Percentiles rank a stretch among this genome's conserved stretches.
These are phyloP conservation scores for Digitonthophagus gazella DNA, from an alignment of 2,888 invertebrate species.

Conservation along the genomic window DNA sequence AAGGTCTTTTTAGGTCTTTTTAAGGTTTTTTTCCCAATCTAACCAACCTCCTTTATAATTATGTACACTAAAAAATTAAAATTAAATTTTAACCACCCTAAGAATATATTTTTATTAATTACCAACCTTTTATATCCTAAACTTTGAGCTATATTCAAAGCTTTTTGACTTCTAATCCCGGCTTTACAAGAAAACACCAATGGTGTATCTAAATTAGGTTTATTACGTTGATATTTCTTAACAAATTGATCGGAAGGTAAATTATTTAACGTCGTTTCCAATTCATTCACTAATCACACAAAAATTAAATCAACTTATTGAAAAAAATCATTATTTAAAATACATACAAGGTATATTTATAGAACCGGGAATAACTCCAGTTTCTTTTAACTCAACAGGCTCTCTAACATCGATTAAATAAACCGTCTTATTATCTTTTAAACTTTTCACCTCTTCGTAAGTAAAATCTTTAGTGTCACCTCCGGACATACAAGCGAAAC, in stretches of 20 bases:
- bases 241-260: conserved; percentile 54
- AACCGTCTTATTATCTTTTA: conserved; percentile 52
- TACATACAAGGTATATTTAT: conserved; percentile 30
- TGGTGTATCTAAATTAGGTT: conserved; percentile 59
- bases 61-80: conserved; percentile 42
- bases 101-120: conserved; percentile 9
- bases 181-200: conserved; percentile 70
- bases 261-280: conserved; percentile 29
- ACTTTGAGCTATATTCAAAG: conserved; percentile 58
- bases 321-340: neutral
- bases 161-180: conserved; percentile 64
- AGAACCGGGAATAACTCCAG: conserved; percentile 65
- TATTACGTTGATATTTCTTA: conserved; percentile 56
- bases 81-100: neutral
- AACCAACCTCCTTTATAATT: conserved; percentile 54
- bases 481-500: conserved; percentile 1
- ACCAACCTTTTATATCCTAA: conserved; percentile 63
- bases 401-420: conserved; percentile 76
- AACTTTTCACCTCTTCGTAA: conserved; percentile 51
- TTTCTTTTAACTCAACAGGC: conserved; percentile 66
- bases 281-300: conserved; percentile 27
- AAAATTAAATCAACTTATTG: conserved; percentile 8
- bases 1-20: conserved; percentile 11
- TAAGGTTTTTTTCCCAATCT: conserved; percentile 49
- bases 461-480: conserved; percentile 24